Conservation (phyloP, 2,113 vertebrate genomes). For the Lasiurus cinereus region DNA sequence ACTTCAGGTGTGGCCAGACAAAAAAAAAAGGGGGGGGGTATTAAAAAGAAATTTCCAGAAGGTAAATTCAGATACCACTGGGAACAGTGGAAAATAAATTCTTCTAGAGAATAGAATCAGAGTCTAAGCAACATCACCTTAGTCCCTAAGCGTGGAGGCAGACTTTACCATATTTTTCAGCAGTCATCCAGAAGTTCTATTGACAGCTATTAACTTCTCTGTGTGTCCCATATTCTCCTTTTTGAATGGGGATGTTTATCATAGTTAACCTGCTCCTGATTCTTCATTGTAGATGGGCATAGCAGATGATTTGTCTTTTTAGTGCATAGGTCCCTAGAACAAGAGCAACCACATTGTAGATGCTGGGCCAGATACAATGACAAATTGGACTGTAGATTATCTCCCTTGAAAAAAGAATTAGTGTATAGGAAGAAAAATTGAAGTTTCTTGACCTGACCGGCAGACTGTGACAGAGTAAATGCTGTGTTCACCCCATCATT, state of each 20-base stretch:
- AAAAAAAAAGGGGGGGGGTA: not conserved
- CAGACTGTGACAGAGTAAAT: not conserved
- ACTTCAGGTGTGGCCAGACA: not conserved
- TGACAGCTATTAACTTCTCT: not conserved
- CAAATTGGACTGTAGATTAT: not conserved
- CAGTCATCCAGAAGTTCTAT: not conserved
- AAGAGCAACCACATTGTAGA: not conserved
- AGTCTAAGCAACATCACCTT: not conserved
- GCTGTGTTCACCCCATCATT: not conserved
- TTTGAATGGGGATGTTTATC: not conserved
- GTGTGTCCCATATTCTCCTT: not conserved
- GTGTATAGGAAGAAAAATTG: not conserved
- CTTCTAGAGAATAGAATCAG: not conserved
- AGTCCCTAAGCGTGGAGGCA: not conserved
- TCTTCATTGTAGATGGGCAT: not conserved
- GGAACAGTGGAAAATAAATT: not conserved
- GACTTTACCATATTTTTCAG: not conserved
- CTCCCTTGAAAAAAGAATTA: not conserved
- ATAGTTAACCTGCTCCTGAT: not conserved
- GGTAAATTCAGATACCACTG: not conserved
- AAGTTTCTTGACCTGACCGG: not conserved
- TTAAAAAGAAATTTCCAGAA: not conserved
- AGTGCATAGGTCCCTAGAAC: not conserved
- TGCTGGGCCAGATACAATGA: not conserved
- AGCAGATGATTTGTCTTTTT: conserved; percentile 10